Evolutionary conservation across 2,113 vertebrate species (phyloP), one percentile per base, ranked within the genome.

Genomic region (Pteruthius melanotis): DNA sequence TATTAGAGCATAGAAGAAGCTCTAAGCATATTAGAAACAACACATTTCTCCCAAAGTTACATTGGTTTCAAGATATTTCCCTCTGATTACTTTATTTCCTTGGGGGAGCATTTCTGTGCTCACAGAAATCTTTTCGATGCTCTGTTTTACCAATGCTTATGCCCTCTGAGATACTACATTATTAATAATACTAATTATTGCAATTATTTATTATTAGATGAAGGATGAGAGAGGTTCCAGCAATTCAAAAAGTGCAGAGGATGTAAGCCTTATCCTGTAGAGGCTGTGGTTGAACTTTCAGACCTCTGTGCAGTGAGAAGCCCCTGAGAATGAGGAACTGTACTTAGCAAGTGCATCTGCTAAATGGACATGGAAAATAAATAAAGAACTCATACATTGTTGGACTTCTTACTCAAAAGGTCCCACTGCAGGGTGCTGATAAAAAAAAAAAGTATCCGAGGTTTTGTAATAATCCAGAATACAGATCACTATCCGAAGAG

Each of bases 131-230:
- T 89, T 94, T 90, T 31, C 60, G 80, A 92, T 94, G 60, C 24
- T 91, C 69, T 81, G 17, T 89, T 95, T 96, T 91, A 78, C 49
- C 37, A 91, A 21, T 49, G 22, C 30, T 82, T 93, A 82, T 47
- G 42, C 40, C 81, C 57, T 95, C 70, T 87, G 77, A 95, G 89
- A 65, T 87, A 31, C 66, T 95, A 40, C 44, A 96, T 96, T 95
- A 95, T 97, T 95, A 93, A 95, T 96, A 95, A 87, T 35, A 80
- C 49, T 93, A 96, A 94, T 94, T 96, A 93, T 93, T 95, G 59
- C 53, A 95, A 97, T 89, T 96, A 93, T 95, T 96, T 96, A 87
- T 94, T 95, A 91, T 94, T 93, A 89, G 26, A 76, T 79, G 61
- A 95, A 89, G 65, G 27, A 60, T 91, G 42, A 89, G 68, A 94